Conservation (phyloP, 2,113 vertebrate species). For the Propithecus coquereli region DNA sequence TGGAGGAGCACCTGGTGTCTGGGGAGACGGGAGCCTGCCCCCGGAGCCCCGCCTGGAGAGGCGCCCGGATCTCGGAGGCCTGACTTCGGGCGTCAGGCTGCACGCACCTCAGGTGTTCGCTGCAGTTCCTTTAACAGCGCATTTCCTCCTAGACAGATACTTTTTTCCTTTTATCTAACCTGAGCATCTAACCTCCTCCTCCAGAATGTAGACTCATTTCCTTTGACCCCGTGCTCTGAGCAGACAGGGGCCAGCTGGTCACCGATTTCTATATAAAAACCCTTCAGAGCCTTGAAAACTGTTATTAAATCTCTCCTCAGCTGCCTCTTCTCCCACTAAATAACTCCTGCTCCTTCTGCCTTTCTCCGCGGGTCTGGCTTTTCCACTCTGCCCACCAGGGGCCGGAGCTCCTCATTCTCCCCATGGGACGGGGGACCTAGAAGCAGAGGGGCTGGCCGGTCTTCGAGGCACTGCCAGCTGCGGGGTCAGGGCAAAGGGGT, state of each 20-base stretch:
- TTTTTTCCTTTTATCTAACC: constrained; percentile 33
- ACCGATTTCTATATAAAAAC: constrained; percentile 43
- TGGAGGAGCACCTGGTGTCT: neutral
- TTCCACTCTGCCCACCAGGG: neutral
- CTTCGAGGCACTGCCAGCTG: neutral
- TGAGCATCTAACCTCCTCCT: constrained; percentile 37
- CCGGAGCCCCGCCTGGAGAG: neutral
- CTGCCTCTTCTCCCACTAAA: constrained; percentile 37
- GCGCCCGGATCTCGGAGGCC: neutral
- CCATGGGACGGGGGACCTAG: neutral
- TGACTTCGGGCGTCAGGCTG: fast-evolving
- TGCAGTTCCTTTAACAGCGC: neutral
- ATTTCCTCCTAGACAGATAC: neutral
- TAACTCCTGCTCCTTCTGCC: constrained; percentile 39
- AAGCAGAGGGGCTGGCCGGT: neutral
- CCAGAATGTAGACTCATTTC: constrained; percentile 31
- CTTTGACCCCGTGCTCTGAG: constrained; percentile 2
- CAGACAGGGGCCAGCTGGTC: constrained; percentile 34
- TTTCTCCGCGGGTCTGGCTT: neutral
- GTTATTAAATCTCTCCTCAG: constrained; percentile 43
- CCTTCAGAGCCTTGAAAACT: constrained; percentile 11
- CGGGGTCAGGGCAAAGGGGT: neutral
- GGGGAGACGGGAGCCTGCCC: fast-evolving
- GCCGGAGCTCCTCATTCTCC: neutral
- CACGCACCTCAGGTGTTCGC: fast-evolving